These are phyloP conservation scores for Caranx ignobilis DNA, from an alignment of 2,113 vertebrate species.

Conservation along the genomic window DNA sequence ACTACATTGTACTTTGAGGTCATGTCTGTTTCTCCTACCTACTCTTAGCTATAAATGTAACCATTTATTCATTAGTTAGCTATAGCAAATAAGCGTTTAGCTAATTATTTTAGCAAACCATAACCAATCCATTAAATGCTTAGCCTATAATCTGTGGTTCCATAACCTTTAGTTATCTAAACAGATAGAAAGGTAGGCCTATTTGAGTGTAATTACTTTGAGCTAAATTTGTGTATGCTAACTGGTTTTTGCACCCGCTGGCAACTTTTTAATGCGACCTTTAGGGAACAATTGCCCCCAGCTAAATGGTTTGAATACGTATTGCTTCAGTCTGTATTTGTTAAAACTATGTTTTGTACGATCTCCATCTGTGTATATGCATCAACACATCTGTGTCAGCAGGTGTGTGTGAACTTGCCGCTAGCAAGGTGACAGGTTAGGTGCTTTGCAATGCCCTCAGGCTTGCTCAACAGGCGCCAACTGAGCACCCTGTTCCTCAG, in stretches of 20 bases:
- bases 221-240: neutral
- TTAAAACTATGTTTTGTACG: neutral
- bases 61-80: neutral
- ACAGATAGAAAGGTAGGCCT: neutral
- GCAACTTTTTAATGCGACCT: neutral
- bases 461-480: slow-evolving; percentile 10
- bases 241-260: neutral
- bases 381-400: slow-evolving; percentile 38
- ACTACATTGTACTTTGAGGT: no score
- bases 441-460: slow-evolving; percentile 1
- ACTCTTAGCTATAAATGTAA: no score
- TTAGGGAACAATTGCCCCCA: neutral
- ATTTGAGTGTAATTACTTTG: neutral
- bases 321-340: neutral
- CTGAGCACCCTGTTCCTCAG: slow-evolving; percentile 24
- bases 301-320: neutral
- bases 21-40: no score
- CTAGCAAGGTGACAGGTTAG: slow-evolving; percentile 37
- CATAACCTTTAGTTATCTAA: neutral
- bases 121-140: neutral
- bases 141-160: neutral
- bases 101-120: neutral
- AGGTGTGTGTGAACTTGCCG: slow-evolving; percentile 32
- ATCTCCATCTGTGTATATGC: slow-evolving; percentile 26
- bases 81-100: neutral